These are phyloP conservation scores for Palloptera scutellata DNA, from an alignment of 2,888 invertebrate genomes.

Conservation along the genomic window DNA sequence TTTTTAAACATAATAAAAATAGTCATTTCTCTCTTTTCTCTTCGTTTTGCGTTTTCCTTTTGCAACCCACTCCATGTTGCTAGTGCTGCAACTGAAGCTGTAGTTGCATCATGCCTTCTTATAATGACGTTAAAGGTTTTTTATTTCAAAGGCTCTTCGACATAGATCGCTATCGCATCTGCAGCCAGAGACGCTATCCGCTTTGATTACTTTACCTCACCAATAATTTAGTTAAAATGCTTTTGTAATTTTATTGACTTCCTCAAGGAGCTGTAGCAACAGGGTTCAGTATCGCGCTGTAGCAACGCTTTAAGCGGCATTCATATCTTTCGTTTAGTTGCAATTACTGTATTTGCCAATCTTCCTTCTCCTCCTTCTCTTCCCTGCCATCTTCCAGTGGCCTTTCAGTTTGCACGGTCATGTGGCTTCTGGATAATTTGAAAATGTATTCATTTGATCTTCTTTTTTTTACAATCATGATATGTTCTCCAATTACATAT, in stretches of 20 bases:
- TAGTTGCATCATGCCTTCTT: background rate
- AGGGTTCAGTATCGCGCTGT: background rate
- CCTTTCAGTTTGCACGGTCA: no score
- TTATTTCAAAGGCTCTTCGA: background rate
- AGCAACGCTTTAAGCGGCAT: background rate
- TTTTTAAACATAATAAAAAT: constrained; percentile 2
- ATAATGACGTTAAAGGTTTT: background rate
- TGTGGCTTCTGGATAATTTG: no score
- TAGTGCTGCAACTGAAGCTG: background rate
- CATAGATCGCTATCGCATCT: background rate
- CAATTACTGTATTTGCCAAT: background rate
- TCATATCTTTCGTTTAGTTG: background rate
- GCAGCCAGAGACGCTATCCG: background rate
- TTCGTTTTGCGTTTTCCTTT: constrained; percentile 10
- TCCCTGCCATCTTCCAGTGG: no score
- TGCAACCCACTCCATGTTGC: constrained; percentile 15
- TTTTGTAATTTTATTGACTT: constrained; percentile 19
- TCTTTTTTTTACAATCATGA: no score
- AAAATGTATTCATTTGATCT: no score
- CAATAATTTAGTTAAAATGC: constrained; percentile 21
- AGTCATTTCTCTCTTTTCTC: constrained; percentile 1
- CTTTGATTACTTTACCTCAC: constrained; percentile 3
- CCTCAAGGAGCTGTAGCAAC: background rate
- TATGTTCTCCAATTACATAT: no score
- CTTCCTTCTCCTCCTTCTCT: background rate